A percentile compares a stretch with the other conserved stretches of the same genome.
phyloP scores from a whole-genome alignment of 2,888 invertebrate species.

The Lycia hirtaria region DNA sequence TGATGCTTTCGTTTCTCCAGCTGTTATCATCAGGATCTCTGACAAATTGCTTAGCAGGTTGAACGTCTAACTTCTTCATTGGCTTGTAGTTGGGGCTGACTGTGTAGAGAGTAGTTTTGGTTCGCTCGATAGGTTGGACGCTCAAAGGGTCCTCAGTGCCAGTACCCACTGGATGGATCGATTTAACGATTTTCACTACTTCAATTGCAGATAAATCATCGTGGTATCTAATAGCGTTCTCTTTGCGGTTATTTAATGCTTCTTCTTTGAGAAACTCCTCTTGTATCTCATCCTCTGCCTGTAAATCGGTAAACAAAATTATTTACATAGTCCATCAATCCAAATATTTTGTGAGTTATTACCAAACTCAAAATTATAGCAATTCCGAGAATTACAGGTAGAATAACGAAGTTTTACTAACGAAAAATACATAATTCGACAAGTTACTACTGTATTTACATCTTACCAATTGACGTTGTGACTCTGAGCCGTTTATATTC shows the following conservation, averaged over 20 bases:
- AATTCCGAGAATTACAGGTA: too few species aligned
- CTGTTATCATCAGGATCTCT: constrained; percentile 79
- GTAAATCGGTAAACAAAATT: constrained; percentile 46
- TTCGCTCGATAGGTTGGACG: constrained; percentile 63
- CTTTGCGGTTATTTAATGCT: constrained; percentile 55
- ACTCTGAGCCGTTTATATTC: constrained; percentile 46
- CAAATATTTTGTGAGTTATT: background rate
- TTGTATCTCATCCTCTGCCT: constrained; percentile 70
- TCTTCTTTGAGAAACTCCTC: constrained; percentile 70
- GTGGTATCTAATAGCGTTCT: constrained; percentile 48
- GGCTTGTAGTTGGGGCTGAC: constrained; percentile 72
- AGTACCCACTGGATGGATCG: background rate
- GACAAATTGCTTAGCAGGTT: constrained; percentile 65
- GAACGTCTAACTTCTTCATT: constrained; percentile 74
- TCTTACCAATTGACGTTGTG: constrained; percentile 70
- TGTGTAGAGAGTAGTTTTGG: constrained; percentile 55
- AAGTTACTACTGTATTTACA: too few species aligned
- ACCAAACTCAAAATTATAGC: background rate
- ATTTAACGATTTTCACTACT: constrained; percentile 11
- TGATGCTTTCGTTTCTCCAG: constrained; percentile 81
- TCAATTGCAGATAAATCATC: constrained; percentile 33
- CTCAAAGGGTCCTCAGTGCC: constrained; percentile 52
- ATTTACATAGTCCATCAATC: background rate
- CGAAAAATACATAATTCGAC: too few species aligned
- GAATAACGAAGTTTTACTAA: too few species aligned